Conservation (phyloP, 2,113 vertebrate species). For the Brachyhypopomus gauderio region DNA sequence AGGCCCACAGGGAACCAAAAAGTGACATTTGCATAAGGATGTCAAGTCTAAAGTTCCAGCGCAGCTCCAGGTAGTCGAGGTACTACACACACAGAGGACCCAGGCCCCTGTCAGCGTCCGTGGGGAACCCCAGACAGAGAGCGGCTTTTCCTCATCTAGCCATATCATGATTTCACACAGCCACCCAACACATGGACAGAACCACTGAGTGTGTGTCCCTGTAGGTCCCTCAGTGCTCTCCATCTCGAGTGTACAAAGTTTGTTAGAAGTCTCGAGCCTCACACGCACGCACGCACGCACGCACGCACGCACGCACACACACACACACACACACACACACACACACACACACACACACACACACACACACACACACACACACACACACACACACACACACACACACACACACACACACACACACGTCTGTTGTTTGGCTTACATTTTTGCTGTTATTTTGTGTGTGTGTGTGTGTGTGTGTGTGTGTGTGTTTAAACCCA, state of each 20-base stretch:
- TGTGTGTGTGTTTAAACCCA: conserved; percentile 24
- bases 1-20: neutral
- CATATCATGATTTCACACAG: conserved; percentile 45
- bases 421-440: conserved; percentile 34
- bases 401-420: conserved; percentile 20
- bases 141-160: conserved; percentile 35
- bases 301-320: conserved; percentile 5
- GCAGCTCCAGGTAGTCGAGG: neutral
- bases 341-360: too few species aligned
- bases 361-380: too few species aligned
- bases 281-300: neutral
- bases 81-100: neutral
- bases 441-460: neutral
- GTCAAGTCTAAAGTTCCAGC: conserved; percentile 9
- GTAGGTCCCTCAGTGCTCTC: conserved; percentile 10
- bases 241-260: conserved; percentile 21
- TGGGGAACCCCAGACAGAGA: conserved; percentile 18
- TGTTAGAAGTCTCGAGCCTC: conserved; percentile 30
- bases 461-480: conserved; percentile 11
- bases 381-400: too few species aligned
- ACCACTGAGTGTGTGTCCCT: conserved; percentile 12
- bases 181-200: conserved; percentile 24
- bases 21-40: conserved; percentile 17
- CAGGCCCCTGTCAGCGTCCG: neutral
- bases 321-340: neutral